Conservation (phyloP, 2,797 vertebrate genomes). For the Morus bassanus region DNA sequence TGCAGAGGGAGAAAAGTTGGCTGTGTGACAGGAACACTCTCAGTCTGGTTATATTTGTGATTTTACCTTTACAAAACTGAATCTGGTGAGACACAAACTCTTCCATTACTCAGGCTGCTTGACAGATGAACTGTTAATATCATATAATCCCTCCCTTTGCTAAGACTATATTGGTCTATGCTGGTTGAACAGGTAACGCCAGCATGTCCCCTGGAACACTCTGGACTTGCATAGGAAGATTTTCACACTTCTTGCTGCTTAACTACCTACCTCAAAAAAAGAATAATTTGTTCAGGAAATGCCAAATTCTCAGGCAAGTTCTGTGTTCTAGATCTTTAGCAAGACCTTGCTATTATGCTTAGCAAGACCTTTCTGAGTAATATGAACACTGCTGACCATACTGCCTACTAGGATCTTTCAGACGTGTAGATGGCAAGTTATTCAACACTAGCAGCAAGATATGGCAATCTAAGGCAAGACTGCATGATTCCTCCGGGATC, state of each 20-base stretch:
- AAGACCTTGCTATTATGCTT: background rate
- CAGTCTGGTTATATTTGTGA: background rate
- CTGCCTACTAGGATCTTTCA: background rate
- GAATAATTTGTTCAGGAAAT: background rate
- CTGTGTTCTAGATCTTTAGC: background rate
- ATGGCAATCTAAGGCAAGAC: background rate
- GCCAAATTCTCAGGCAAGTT: background rate
- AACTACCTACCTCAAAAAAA: background rate
- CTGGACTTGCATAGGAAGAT: background rate
- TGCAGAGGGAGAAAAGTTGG: background rate
- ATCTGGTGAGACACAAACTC: background rate
- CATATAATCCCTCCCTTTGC: background rate
- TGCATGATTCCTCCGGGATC: background rate
- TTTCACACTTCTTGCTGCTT: background rate
- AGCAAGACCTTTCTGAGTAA: background rate
- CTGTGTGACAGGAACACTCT: background rate
- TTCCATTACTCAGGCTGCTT: background rate
- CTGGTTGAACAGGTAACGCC: background rate
- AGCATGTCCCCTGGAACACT: background rate
- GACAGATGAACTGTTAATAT: background rate
- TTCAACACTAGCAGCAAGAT: background rate
- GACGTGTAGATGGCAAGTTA: background rate
- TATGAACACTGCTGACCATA: background rate
- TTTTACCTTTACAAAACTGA: background rate
- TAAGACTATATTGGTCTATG: background rate